A percentile compares a stretch with the other conserved stretches of the same genome.
These are phyloP conservation scores for Chrysina gloriosa DNA, from an alignment of 2,888 invertebrate genomes.

Conservation along the genomic window DNA sequence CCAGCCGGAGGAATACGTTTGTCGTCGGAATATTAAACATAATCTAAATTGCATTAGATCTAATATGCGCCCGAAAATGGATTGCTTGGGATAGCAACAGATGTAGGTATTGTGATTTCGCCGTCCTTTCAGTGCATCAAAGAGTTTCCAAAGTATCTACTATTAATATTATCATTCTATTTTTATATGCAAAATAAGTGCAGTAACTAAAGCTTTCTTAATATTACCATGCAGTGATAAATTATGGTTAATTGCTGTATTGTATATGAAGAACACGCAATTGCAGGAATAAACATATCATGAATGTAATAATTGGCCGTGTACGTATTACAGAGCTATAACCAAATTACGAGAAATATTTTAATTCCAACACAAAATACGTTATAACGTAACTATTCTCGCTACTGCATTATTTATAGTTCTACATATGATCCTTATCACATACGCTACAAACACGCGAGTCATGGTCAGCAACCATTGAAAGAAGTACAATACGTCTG, in stretches of 20 bases:
- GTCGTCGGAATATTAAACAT: not conserved
- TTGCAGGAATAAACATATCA: too few species aligned
- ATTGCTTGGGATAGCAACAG: conserved; percentile 6
- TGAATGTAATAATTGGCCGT: too few species aligned
- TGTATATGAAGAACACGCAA: too few species aligned
- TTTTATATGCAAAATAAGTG: not conserved
- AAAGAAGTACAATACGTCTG: not conserved
- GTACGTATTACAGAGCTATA: too few species aligned
- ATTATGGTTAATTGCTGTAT: too few species aligned
- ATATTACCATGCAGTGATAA: not conserved
- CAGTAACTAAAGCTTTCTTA: not conserved
- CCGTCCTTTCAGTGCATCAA: not conserved
- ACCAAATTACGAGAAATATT: too few species aligned
- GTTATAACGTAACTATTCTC: too few species aligned
- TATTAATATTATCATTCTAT: not conserved
- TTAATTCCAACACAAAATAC: too few species aligned
- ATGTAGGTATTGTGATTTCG: not conserved
- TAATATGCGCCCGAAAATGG: not conserved
- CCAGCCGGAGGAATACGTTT: not conserved
- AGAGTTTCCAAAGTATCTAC: not conserved
- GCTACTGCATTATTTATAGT: not conserved
- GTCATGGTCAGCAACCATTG: not conserved
- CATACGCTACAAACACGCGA: not conserved
- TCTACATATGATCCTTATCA: not conserved
- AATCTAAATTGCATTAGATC: conserved; percentile 7